Evolutionary conservation across 2,113 vertebrate genomes (phyloP).

Genomic region (Clarias macrocephalus): DNA sequence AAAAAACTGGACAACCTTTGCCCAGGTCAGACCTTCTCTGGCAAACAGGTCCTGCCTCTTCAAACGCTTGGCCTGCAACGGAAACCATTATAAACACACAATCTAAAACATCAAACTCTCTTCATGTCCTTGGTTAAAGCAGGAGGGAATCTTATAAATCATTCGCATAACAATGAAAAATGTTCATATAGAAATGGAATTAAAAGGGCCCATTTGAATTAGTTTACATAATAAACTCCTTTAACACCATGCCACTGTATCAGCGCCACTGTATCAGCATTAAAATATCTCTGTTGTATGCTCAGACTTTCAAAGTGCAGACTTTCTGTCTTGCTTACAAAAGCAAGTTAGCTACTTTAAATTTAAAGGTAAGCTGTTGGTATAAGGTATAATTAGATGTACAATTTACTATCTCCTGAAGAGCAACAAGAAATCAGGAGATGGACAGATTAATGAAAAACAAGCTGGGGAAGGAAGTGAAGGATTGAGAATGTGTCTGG

Average conservation of each 20-base stretch:
- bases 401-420: slow-evolving; percentile 15
- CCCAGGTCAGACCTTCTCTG: slow-evolving; percentile 86
- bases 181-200: not conserved
- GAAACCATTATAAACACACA: not conserved
- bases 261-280: slow-evolving; percentile 41
- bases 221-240: not conserved
- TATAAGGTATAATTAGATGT: slow-evolving; percentile 36
- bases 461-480: not conserved
- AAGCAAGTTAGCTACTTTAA: slow-evolving; percentile 49
- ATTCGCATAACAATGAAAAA: not conserved
- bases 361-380: slow-evolving; percentile 45
- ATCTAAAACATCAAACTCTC: not conserved
- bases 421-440: slow-evolving; percentile 25
- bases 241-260: slow-evolving; percentile 49
- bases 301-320: slow-evolving; percentile 44
- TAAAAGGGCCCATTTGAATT: not conserved
- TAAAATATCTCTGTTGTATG: slow-evolving; percentile 52
- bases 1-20: slow-evolving; percentile 87
- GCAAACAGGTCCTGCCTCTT: slow-evolving; percentile 81
- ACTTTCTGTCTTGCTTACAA: slow-evolving; percentile 32
- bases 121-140: not conserved
- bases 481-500: slow-evolving; percentile 20
- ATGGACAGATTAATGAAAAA: slow-evolving; percentile 33
- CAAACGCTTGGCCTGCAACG: slow-evolving; percentile 82
- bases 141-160: not conserved